These are phyloP conservation scores for Ips typographus DNA, from an alignment of 1,140 invertebrate genomes.

Conservation along the genomic window DNA sequence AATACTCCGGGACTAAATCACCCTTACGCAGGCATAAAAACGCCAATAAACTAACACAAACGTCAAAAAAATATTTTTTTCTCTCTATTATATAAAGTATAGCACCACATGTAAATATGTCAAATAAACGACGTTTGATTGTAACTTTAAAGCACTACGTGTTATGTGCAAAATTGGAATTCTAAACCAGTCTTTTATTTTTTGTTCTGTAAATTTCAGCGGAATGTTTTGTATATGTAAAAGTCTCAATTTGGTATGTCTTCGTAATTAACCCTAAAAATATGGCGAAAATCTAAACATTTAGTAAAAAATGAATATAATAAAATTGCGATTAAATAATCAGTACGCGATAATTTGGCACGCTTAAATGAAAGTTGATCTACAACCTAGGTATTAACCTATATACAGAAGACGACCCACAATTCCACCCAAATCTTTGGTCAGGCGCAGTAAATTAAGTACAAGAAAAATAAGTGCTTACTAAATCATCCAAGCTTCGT, in stretches of 20 bases:
- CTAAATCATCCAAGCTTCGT: conserved; percentile 67
- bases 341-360: no score
- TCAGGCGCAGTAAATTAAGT: conserved; percentile 44
- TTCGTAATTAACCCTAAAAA: background rate
- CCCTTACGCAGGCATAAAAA: no score
- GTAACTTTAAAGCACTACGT: background rate
- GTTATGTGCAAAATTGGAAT: background rate
- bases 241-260: background rate
- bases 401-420: conserved; percentile 27
- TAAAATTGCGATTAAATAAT: no score
- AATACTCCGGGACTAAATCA: no score
- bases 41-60: background rate
- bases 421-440: conserved; percentile 44
- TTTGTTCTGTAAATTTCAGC: background rate
- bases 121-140: conserved; percentile 9
- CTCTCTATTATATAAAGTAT: background rate
- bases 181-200: background rate
- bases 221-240: no score
- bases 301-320: no score
- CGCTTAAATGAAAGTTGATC: background rate
- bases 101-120: conserved; percentile 9
- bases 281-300: no score
- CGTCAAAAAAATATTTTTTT: background rate
- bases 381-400: conserved; percentile 8
- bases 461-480: conserved; percentile 21